A percentile compares a stretch with the other conserved stretches of the same genome.
phyloP scores from a whole-genome alignment of 2,797 vertebrate genomes.

The Otus scops region DNA sequence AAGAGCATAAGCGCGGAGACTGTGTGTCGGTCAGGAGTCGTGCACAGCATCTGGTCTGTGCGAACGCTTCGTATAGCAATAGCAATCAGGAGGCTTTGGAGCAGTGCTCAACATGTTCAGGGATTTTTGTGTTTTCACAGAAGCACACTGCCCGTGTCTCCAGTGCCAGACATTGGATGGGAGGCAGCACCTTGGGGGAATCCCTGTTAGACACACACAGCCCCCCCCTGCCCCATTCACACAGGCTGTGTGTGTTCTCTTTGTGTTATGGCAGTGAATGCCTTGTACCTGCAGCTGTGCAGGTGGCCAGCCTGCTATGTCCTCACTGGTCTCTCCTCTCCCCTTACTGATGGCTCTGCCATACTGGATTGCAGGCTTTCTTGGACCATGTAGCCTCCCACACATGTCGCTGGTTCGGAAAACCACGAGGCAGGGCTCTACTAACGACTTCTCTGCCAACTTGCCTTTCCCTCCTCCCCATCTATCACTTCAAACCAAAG shows the following conservation, averaged over 20 bases:
- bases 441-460: background rate
- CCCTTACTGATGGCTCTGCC: background rate
- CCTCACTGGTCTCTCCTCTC: background rate
- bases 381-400: background rate
- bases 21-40: background rate
- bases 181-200: background rate
- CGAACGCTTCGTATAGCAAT: accelerated
- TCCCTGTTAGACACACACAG: background rate
- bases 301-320: background rate
- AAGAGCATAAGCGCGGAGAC: background rate
- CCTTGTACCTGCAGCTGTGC: background rate
- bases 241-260: background rate
- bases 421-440: background rate
- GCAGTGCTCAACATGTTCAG: background rate
- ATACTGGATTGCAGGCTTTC: background rate
- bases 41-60: accelerated
- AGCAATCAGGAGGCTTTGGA: background rate
- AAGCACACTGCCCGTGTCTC: background rate
- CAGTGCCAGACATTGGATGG: background rate
- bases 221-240: background rate
- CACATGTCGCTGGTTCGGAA: background rate
- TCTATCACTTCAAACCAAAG: background rate
- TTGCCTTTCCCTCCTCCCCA: background rate
- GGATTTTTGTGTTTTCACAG: background rate
- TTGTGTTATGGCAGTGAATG: accelerated